Evolutionary conservation across 37 sponge, comb jelly and placozoan genomes (phyloP).

Genomic region (Mnemiopsis leidyi): DNA sequence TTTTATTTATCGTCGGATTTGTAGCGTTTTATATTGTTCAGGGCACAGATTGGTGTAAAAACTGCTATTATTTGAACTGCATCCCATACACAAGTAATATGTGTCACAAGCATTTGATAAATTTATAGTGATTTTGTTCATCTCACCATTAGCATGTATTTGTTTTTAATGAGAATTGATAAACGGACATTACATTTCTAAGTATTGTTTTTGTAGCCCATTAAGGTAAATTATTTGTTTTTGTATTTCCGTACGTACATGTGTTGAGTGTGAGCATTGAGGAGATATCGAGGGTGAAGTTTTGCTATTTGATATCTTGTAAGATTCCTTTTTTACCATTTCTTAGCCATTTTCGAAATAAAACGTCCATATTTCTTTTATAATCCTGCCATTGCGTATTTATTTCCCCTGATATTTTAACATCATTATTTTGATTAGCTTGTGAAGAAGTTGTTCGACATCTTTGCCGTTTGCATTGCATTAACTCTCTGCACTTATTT

Average conservation of each 20-base stretch:
- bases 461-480: no score
- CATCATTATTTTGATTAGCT: no score
- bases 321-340: background rate
- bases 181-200: background rate
- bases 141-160: background rate
- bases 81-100: constrained; percentile 76
- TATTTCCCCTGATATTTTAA: no score
- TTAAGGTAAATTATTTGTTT: constrained; percentile 29
- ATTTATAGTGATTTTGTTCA: background rate
- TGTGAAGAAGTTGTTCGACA: no score
- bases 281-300: background rate
- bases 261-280: background rate
- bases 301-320: background rate
- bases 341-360: background rate
- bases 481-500: no score
- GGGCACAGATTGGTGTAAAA: constrained; percentile 76
- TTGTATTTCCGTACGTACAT: background rate
- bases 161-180: background rate
- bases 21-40: constrained; percentile 85
- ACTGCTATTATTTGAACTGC: constrained; percentile 90
- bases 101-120: constrained; percentile 73
- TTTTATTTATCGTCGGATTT: constrained; percentile 76
- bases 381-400: no score
- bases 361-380: no score
- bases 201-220: background rate